These are phyloP conservation scores for Cinara cedri DNA, from an alignment of 2,888 invertebrate species.

Conservation along the genomic window DNA sequence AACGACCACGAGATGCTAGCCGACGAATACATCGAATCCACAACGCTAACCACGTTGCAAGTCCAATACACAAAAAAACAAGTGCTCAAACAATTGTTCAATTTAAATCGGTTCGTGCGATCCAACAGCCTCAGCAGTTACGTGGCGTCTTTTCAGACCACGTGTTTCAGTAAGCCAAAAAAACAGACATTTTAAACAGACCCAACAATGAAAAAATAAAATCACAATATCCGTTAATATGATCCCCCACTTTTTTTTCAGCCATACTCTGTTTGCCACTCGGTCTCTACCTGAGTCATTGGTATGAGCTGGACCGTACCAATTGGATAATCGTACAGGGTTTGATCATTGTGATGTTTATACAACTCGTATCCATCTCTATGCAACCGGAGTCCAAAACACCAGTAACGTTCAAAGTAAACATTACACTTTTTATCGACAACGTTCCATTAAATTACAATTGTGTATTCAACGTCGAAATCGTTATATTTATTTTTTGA, in stretches of 20 bases:
- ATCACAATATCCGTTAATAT: too few species aligned
- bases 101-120: slow-evolving; percentile 48
- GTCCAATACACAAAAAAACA: slow-evolving; percentile 40
- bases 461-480: background rate
- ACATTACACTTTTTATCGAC: background rate
- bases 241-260: slow-evolving; percentile 26
- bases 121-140: slow-evolving; percentile 57
- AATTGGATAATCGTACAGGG: slow-evolving; percentile 18
- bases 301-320: slow-evolving; percentile 51
- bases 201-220: too few species aligned
- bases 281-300: slow-evolving; percentile 48
- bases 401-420: slow-evolving; percentile 60
- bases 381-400: slow-evolving; percentile 59
- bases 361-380: slow-evolving; percentile 58
- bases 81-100: slow-evolving; percentile 58
- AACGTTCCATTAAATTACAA: background rate
- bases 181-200: background rate
- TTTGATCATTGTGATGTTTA: slow-evolving; percentile 29
- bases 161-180: slow-evolving; percentile 57
- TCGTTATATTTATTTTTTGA: background rate
- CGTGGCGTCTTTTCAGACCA: slow-evolving; percentile 57
- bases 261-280: slow-evolving; percentile 52
- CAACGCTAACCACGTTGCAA: slow-evolving; percentile 37
- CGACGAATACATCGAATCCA: slow-evolving; percentile 54
- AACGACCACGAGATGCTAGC: slow-evolving; percentile 44